Conservation (phyloP, 2,888 invertebrate genomes). For the Cerastis rubricosa region DNA sequence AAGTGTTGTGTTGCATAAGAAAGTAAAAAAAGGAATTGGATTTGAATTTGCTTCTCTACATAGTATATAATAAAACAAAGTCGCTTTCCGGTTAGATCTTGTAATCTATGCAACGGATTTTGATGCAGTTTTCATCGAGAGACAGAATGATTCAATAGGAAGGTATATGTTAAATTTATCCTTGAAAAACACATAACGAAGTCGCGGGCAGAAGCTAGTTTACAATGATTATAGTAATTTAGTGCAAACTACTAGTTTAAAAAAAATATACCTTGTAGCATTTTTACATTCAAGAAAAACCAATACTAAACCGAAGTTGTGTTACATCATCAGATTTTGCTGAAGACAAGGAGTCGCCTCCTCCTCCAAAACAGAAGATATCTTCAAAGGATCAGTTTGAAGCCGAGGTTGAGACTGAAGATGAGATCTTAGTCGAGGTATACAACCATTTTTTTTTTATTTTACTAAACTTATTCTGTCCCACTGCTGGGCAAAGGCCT, state of each 20-base stretch:
- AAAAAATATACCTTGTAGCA: not conserved
- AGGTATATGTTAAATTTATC: no score
- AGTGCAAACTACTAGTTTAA: not conserved
- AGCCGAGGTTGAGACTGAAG: slow-evolving; percentile 86
- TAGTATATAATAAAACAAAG: no score
- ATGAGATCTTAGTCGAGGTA: slow-evolving; percentile 92
- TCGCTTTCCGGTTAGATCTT: no score
- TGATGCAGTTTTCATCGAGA: no score
- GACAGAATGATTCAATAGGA: no score
- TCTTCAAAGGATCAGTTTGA: slow-evolving; percentile 78
- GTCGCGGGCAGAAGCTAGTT: no score
- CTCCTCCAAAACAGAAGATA: slow-evolving; percentile 72
- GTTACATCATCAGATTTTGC: slow-evolving; percentile 72
- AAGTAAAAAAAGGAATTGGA: not conserved
- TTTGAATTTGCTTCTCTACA: no score
- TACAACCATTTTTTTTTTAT: not conserved
- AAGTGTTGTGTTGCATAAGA: not conserved
- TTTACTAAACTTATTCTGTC: no score
- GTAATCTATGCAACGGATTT: no score
- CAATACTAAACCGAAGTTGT: not conserved
- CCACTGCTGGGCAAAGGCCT: no score
- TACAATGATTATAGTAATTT: no score
- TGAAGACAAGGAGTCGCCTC: slow-evolving; percentile 74
- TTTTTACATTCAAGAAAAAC: not conserved
- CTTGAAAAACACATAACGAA: no score